Conservation (phyloP, 2,888 invertebrate species). For the Nephrocerus scutellatus region DNA sequence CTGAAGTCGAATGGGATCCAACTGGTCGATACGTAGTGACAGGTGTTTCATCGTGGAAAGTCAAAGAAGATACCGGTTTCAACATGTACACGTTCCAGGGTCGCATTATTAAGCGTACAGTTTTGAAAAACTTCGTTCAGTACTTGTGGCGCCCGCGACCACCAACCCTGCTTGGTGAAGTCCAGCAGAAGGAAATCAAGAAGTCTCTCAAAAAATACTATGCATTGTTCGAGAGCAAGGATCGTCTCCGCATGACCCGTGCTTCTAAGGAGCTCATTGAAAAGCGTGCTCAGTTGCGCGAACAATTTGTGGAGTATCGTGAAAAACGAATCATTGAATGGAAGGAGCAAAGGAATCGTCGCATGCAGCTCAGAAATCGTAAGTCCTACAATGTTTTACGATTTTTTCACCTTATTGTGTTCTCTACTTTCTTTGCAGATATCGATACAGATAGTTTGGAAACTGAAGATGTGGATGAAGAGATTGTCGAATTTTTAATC, state of each 20-base stretch:
- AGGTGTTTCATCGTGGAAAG: conserved; percentile 91
- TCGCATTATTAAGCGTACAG: conserved; percentile 65
- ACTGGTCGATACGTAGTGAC: conserved; percentile 96
- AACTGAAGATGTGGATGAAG: conserved; percentile 88
- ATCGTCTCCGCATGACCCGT: conserved; percentile 83
- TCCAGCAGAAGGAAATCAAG: conserved; percentile 89
- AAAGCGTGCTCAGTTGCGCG: conserved; percentile 80
- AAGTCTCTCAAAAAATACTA: conserved; percentile 97
- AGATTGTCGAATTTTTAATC: conserved; percentile 94
- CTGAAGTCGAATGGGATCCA: conserved; percentile 99
- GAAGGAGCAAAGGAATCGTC: conserved; percentile 67
- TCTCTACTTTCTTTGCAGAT: conserved; percentile 54
- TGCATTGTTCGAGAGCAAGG: conserved; percentile 92
- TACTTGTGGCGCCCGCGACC: conserved; percentile 95
- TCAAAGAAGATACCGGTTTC: conserved; percentile 87
- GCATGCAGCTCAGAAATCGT: conserved; percentile 83
- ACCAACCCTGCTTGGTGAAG: conserved; percentile 70
- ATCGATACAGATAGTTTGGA: conserved; percentile 90
- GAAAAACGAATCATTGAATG: conserved; percentile 68
- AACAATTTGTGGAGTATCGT: conserved; percentile 77
- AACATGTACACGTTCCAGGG: conserved; percentile 98
- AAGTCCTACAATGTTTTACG: conserved; percentile 44
- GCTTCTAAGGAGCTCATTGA: conserved; percentile 94
- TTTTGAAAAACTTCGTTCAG: conserved; percentile 89
- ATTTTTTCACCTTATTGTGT: neutral